Conservation (phyloP, 2,113 vertebrate genomes). For the Microtus pennsylvanicus region DNA sequence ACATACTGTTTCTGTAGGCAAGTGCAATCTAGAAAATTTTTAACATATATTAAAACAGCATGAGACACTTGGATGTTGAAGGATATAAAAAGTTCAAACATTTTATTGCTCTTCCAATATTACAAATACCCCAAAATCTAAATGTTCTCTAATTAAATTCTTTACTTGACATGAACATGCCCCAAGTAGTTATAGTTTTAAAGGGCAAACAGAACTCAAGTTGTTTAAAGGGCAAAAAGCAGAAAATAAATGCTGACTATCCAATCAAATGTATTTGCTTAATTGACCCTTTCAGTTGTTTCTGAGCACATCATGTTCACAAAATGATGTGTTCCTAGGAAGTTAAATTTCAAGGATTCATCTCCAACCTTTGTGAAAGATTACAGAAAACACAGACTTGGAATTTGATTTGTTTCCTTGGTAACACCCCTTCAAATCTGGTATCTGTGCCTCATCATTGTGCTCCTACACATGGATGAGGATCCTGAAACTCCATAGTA, state of each 20-base stretch:
- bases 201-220: conserved; percentile 47
- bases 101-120: conserved; percentile 21
- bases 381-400: conserved; percentile 71
- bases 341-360: conserved; percentile 71
- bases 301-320: conserved; percentile 44
- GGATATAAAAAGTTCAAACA: background rate
- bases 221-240: conserved; percentile 67
- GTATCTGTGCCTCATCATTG: conserved; percentile 69
- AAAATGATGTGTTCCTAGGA: conserved; percentile 63
- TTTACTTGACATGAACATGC: conserved; percentile 25
- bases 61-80: background rate
- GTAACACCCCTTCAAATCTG: conserved; percentile 74
- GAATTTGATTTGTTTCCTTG: conserved; percentile 80
- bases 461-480: conserved; percentile 66
- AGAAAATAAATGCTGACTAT: conserved; percentile 57
- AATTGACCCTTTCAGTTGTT: conserved; percentile 65
- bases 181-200: conserved; percentile 60
- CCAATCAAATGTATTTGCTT: conserved; percentile 68
- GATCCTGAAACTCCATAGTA: conserved; percentile 61
- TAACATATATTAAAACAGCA: background rate
- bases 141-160: conserved; percentile 56
- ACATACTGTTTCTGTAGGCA: background rate
- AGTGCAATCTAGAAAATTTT: background rate
- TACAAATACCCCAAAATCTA: conserved; percentile 2
- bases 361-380: conserved; percentile 58